Evolutionary conservation across 2,888 invertebrate species (phyloP).

Genomic region (Eristalinus sepulchralis): DNA sequence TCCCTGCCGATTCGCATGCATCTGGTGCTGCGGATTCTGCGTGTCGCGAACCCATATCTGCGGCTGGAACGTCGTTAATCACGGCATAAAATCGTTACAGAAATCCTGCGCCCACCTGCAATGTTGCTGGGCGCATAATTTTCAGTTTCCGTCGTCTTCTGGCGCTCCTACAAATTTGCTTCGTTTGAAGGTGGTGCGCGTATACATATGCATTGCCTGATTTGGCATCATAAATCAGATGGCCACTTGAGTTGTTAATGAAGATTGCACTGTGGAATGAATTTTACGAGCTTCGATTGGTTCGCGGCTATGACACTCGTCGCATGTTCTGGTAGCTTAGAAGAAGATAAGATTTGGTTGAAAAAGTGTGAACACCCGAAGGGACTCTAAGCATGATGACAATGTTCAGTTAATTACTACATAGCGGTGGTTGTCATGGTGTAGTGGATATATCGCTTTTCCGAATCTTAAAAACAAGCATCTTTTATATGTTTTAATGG

Average conservation of each 20-base stretch:
- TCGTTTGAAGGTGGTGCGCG: neutral
- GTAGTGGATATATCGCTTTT: too few relatives aligned
- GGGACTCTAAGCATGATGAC: too few relatives aligned
- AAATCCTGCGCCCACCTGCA: slow-evolving; percentile 59
- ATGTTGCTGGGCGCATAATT: slow-evolving; percentile 46
- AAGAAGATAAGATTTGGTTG: neutral
- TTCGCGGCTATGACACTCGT: neutral
- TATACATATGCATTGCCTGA: slow-evolving; percentile 35
- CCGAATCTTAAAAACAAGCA: too few relatives aligned
- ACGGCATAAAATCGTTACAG: slow-evolving; percentile 37
- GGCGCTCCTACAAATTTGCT: slow-evolving; percentile 3
- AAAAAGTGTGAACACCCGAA: neutral
- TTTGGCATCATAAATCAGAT: slow-evolving; percentile 41
- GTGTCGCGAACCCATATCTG: slow-evolving; percentile 30
- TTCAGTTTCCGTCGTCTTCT: slow-evolving; percentile 15
- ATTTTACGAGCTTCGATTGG: slow-evolving; percentile 9
- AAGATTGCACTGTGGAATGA: slow-evolving; percentile 22
- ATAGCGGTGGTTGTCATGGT: too few relatives aligned
- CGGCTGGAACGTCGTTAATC: slow-evolving; percentile 35
- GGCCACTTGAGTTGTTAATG: slow-evolving; percentile 2
- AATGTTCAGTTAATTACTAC: too few relatives aligned
- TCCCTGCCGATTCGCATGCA: slow-evolving; percentile 9
- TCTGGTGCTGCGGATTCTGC: neutral
- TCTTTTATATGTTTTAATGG: too few relatives aligned
- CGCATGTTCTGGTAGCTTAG: neutral